Percentiles rank a stretch among this genome's conserved stretches.
These are phyloP conservation scores for Erynnis tages DNA, from an alignment of 2,888 invertebrate species.

Conservation along the genomic window DNA sequence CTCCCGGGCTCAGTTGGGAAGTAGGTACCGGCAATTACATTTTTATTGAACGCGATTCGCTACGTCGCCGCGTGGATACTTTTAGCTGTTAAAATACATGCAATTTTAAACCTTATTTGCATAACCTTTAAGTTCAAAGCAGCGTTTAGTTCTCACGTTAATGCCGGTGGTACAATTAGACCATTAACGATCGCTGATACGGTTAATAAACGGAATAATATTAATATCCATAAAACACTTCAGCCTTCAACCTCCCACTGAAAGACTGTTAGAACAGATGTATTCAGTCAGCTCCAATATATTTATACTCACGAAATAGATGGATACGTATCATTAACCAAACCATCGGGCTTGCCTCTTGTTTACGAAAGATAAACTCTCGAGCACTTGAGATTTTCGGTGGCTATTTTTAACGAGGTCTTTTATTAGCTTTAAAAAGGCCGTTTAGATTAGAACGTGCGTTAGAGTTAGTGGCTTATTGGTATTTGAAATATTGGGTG, in stretches of 20 bases:
- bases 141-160: neutral
- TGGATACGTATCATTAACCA: constrained; percentile 66
- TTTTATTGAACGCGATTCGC: constrained; percentile 19
- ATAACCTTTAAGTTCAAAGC: constrained; percentile 1
- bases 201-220: constrained; percentile 33
- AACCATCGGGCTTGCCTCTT: constrained; percentile 55
- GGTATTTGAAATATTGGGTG: constrained; percentile 70
- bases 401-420: constrained; percentile 77
- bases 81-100: neutral
- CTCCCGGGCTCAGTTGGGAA: constrained; percentile 9
- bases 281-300: constrained; percentile 42
- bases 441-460: constrained; percentile 74
- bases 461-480: constrained; percentile 68
- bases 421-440: constrained; percentile 80
- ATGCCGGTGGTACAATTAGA: constrained; percentile 20
- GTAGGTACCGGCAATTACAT: constrained; percentile 11
- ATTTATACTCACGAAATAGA: constrained; percentile 61
- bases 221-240: constrained; percentile 34
- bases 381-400: constrained; percentile 70
- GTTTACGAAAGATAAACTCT: constrained; percentile 65
- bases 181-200: constrained; percentile 27
- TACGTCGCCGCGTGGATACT: neutral
- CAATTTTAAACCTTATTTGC: neutral
- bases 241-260: constrained; percentile 34
- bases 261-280: constrained; percentile 55